Base-by-base conservation (phyloP, 2,113 vertebrate genomes). In the Raja brachyura region DNA sequence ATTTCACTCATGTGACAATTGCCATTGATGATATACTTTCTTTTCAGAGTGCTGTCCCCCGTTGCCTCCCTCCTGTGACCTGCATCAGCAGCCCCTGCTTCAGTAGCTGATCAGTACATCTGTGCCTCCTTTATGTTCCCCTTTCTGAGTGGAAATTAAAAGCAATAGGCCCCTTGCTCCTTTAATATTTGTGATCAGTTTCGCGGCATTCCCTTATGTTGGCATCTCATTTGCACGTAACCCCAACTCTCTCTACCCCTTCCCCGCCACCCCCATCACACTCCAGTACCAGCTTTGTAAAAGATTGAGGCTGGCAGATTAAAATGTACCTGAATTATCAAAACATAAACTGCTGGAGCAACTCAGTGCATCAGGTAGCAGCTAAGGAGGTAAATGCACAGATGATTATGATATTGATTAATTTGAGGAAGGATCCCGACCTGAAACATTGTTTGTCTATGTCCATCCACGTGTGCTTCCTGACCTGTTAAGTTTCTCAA, bases 1-100 rank as follows among this genome's bases (percentile, higher is more conserved):
- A 92, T 73, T 88, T 92, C 90, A 92, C 22, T 92, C 90, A 28
- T 92, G 90, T 92, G 90, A 92, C 90, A 92, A 92, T 92, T 73
- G 66, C 22, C 68, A 31, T 48, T 92, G 90, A 92, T 92, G 90
- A 92, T 73, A 92, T 54, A 73, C 33, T 74, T 92, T 48, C 39
- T 54, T 73, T 92, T 68, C 90, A 92, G 66, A 74, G 73, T 73
- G 66, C 25, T 92, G 4, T 73, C 68, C 39, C 90, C 68, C 33
- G 66, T 74, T 92, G 90, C 11, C 68, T 73, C 33, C 66, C 54
- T 92, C 88, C 39, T 92, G 88, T 92, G 66, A 92, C 88, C 66
- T 70, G 63, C 63, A 59, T 92, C 68, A 73, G 73, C 68, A 73
- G 63, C 66, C 68, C 39, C 48, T 73, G 33, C 66, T 92, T 92